phyloP scores from a whole-genome alignment of 1,140 invertebrate genomes.

The Cardiocondyla obscurior region DNA sequence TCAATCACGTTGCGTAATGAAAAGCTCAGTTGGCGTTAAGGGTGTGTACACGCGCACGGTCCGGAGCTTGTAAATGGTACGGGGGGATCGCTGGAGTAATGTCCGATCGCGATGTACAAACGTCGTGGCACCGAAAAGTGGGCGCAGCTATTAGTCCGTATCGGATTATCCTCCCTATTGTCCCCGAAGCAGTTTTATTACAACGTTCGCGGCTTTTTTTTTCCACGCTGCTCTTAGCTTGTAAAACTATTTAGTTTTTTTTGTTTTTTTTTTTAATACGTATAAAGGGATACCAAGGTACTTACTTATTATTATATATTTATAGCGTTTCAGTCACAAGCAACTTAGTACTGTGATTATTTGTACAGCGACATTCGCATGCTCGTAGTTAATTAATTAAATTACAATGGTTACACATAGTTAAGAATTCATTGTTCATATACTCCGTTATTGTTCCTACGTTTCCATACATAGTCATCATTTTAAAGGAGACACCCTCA shows the following conservation, averaged over 20 bases:
- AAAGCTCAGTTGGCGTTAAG: slow-evolving; percentile 63
- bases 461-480: neutral
- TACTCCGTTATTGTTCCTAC: neutral
- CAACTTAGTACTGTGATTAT: neutral
- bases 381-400: slow-evolving; percentile 6
- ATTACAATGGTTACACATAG: neutral
- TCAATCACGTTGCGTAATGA: slow-evolving; percentile 71
- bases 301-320: neutral
- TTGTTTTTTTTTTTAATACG: neutral
- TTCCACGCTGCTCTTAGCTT: neutral
- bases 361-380: neutral
- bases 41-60: slow-evolving; percentile 5
- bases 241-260: neutral
- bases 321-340: neutral
- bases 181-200: neutral
- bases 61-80: slow-evolving; percentile 40
- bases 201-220: no score
- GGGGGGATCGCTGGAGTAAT: slow-evolving; percentile 14
- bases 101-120: neutral
- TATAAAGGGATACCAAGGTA: neutral
- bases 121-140: neutral
- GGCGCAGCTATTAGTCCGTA: neutral
- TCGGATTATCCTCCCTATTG: neutral
- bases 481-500: neutral
- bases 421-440: slow-evolving; percentile 7